Evolutionary conservation across 2,888 invertebrate genomes (phyloP).

Genomic region (Gastrophysa polygoni): DNA sequence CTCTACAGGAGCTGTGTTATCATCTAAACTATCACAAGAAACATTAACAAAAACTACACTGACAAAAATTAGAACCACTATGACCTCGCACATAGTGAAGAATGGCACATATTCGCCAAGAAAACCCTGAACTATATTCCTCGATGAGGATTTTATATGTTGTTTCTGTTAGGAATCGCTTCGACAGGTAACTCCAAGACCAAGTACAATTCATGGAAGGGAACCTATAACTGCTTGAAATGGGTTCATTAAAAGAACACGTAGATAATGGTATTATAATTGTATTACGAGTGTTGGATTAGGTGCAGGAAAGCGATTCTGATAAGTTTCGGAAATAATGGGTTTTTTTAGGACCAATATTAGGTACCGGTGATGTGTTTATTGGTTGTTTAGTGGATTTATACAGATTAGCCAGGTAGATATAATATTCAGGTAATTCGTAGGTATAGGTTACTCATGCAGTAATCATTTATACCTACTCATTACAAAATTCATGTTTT

Average conservation of each 20-base stretch:
- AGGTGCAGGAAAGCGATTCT: background rate
- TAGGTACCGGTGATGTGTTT: background rate
- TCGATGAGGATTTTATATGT: too few relatives aligned
- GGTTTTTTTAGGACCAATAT: background rate
- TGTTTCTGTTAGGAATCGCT: too few relatives aligned
- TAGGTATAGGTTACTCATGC: too few relatives aligned
- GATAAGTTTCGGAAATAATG: background rate
- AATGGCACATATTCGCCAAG: background rate
- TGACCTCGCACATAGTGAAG: background rate
- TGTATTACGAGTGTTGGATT: conserved; percentile 16
- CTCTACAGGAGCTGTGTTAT: background rate
- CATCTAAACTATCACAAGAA: background rate
- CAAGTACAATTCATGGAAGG: background rate
- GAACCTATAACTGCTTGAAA: conserved; percentile 2
- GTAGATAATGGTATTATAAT: conserved; percentile 32
- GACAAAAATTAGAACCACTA: background rate
- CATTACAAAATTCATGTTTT: too few relatives aligned
- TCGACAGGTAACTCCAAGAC: too few relatives aligned
- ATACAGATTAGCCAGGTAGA: background rate
- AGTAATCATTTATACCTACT: too few relatives aligned
- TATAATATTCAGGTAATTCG: too few relatives aligned
- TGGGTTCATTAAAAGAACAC: conserved; percentile 13
- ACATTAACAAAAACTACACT: background rate
- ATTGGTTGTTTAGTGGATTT: background rate
- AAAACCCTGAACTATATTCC: background rate